Conservation (phyloP, 2,113 vertebrate species). For the Pollimyrus isidori region DNA sequence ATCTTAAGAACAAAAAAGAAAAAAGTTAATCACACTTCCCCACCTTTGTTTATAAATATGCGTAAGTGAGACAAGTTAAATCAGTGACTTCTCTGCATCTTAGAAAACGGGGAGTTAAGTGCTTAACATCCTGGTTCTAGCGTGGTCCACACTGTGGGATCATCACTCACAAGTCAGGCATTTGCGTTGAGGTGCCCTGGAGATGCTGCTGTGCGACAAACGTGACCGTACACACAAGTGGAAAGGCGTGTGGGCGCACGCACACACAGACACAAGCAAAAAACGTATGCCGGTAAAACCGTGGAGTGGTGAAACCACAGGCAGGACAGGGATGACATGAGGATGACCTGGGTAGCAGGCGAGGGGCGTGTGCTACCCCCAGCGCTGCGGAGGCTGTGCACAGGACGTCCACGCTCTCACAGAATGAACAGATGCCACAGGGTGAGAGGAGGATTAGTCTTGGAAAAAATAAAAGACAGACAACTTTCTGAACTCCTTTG, state of each 20-base stretch:
- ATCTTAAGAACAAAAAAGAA: background rate
- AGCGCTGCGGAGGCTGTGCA: constrained; percentile 40
- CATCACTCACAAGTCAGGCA: constrained; percentile 9
- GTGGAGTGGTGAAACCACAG: constrained; percentile 23
- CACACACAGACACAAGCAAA: constrained; percentile 10
- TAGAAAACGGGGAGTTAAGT: background rate
- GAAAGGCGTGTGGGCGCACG: constrained; percentile 2
- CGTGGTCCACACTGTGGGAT: constrained; percentile 6
- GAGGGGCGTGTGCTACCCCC: constrained; percentile 38
- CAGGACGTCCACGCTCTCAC: constrained; percentile 42
- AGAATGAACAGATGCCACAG: constrained; percentile 37
- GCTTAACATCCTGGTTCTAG: background rate
- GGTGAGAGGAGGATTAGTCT: constrained; percentile 30
- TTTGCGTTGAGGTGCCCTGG: constrained; percentile 5
- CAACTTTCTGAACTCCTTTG: background rate
- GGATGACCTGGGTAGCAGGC: constrained; percentile 53
- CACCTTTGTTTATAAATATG: background rate
- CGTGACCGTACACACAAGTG: background rate
- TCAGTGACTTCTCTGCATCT: background rate
- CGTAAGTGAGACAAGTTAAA: background rate
- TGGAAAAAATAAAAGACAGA: constrained; percentile 1
- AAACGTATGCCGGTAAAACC: background rate
- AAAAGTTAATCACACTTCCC: background rate
- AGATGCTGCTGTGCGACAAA: constrained; percentile 5
- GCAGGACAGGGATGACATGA: constrained; percentile 39